Conservation (phyloP, 1,140 invertebrate species). For the Lysiphlebus fabarum region DNA sequence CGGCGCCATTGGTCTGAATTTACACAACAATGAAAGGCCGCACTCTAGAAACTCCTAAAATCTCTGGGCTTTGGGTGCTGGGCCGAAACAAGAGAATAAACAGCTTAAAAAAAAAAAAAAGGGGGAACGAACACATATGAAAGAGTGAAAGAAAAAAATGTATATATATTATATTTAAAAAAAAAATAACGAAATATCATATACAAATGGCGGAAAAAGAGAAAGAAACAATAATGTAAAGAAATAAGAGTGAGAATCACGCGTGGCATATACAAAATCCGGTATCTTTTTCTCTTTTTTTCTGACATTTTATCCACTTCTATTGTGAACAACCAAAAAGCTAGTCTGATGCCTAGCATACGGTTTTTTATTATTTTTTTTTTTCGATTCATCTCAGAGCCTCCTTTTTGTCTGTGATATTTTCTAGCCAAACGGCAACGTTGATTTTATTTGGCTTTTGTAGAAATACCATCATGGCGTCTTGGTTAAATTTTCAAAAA, state of each 20-base stretch:
- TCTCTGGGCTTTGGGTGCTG: slow-evolving; percentile 33
- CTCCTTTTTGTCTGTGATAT: slow-evolving; percentile 32
- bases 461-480: background rate
- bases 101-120: slow-evolving; percentile 9
- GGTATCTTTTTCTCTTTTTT: no score
- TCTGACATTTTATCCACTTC: background rate
- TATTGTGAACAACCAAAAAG: slow-evolving; percentile 28
- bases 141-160: slow-evolving; percentile 13
- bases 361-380: slow-evolving; percentile 23
- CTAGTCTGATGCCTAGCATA: slow-evolving; percentile 38
- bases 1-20: slow-evolving; percentile 53
- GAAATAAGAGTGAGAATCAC: background rate
- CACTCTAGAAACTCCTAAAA: slow-evolving; percentile 53
- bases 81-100: slow-evolving; percentile 23
- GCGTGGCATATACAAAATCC: no score
- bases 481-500: background rate
- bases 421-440: slow-evolving; percentile 35
- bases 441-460: no score
- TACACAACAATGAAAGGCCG: slow-evolving; percentile 53
- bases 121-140: slow-evolving; percentile 25
- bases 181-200: slow-evolving; percentile 12
- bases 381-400: background rate
- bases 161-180: slow-evolving; percentile 3
- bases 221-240: slow-evolving; percentile 18
- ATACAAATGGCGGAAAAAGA: slow-evolving; percentile 7